Percentiles rank a stretch among this genome's conserved stretches.
These are phyloP conservation scores for Drepana arcuata DNA, from an alignment of 1,140 invertebrate species.

Conservation along the genomic window DNA sequence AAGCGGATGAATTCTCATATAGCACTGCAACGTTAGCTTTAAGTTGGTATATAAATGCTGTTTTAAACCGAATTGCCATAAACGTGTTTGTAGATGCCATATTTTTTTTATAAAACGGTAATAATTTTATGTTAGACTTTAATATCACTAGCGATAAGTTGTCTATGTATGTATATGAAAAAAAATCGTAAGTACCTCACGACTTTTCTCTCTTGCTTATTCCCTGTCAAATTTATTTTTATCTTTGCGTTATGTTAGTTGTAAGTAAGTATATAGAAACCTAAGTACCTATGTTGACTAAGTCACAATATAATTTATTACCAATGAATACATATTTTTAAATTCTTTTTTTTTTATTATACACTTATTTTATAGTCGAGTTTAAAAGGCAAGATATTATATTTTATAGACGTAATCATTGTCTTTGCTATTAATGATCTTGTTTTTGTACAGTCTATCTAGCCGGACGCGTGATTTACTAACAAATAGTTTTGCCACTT, in stretches of 20 bases:
- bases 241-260: conserved; percentile 24
- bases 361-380: conserved; percentile 40
- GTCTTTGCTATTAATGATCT: no score
- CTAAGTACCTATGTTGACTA: conserved; percentile 60
- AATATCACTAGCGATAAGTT: conserved; percentile 28
- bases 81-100: conserved; percentile 57
- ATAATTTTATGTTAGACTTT: conserved; percentile 29
- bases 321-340: conserved; percentile 67
- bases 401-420: no score
- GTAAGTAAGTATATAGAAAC: no score
- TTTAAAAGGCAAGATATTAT: conserved; percentile 46
- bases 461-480: conserved; percentile 55
- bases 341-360: conserved; percentile 46
- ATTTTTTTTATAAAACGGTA: conserved; percentile 39
- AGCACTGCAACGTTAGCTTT: no score
- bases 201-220: conserved; percentile 33
- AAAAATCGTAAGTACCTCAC: conserved; percentile 40
- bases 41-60: no score
- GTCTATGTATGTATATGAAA: no score
- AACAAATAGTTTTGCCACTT: conserved; percentile 32
- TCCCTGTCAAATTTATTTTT: conserved; percentile 10
- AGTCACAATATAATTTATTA: conserved; percentile 70
- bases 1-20: no score
- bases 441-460: conserved; percentile 31
- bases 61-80: conserved; percentile 39